Conservation (phyloP, 2,113 vertebrate species). For the Lagopus muta region DNA sequence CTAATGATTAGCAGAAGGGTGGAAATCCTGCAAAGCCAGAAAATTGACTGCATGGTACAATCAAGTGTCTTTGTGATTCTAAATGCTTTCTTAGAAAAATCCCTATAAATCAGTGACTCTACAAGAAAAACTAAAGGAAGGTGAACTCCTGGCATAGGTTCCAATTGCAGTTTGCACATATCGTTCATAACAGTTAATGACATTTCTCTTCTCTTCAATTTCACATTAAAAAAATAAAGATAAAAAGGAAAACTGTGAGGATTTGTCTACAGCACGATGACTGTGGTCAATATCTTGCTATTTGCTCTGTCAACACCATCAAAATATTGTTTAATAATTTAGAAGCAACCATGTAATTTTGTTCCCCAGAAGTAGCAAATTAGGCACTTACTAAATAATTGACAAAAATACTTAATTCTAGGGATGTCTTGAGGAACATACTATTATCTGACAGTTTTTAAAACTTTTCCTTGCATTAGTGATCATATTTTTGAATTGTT, state of each 20-base stretch:
- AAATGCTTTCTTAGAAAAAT: conserved; percentile 59
- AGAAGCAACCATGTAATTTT: conserved; percentile 78
- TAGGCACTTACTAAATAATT: conserved; percentile 82
- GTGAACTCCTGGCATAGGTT: conserved; percentile 49
- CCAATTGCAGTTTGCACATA: conserved; percentile 58
- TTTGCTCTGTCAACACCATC: conserved; percentile 75
- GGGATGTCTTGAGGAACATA: conserved; percentile 57
- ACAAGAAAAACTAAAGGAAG: conserved; percentile 53
- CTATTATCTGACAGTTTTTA: conserved; percentile 60
- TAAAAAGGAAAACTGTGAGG: conserved; percentile 38
- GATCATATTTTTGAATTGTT: conserved; percentile 27
- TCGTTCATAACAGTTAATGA: conserved; percentile 72
- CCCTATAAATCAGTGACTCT: conserved; percentile 23
- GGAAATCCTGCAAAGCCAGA: conserved; percentile 9
- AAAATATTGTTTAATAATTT: conserved; percentile 84
- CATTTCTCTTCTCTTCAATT: conserved; percentile 78
- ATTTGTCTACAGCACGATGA: conserved; percentile 59
- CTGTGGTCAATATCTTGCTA: conserved; percentile 72
- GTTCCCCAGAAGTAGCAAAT: conserved; percentile 75
- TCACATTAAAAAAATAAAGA: conserved; percentile 61
- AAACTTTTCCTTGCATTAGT: conserved; percentile 57
- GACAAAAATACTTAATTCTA: conserved; percentile 79
- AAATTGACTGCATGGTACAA: background rate
- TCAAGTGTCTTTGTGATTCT: conserved; percentile 48
- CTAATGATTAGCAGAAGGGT: background rate